phyloP scores from a whole-genome alignment of 2,888 invertebrate species.

The Limnephilus rhombicus region DNA sequence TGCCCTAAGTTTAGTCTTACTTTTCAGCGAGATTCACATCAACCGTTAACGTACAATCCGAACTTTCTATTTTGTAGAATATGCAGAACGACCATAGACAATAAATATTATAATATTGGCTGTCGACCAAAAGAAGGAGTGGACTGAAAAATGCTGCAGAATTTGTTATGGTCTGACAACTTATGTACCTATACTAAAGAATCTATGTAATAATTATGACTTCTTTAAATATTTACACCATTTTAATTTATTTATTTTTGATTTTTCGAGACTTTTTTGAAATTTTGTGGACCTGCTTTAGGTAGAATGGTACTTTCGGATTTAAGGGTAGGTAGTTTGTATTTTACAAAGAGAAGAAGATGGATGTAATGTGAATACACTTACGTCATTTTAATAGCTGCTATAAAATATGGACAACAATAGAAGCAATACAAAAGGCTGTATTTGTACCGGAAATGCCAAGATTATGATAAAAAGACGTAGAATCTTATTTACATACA shows the following conservation, averaged over 20 bases:
- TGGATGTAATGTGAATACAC: not conserved
- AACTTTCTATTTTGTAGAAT: too few species aligned
- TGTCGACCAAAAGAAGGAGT: not conserved
- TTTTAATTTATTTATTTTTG: not conserved
- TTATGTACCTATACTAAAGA: not conserved
- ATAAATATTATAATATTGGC: too few species aligned
- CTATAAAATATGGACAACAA: not conserved
- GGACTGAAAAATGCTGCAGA: not conserved
- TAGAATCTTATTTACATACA: not conserved
- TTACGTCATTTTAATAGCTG: not conserved
- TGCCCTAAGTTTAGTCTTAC: not conserved
- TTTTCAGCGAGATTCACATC: not conserved
- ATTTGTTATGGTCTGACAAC: not conserved
- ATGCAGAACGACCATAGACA: too few species aligned
- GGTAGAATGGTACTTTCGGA: not conserved
- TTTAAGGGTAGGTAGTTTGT: not conserved
- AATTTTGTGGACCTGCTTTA: not conserved
- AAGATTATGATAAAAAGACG: not conserved
- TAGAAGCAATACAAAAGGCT: not conserved
- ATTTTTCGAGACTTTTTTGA: not conserved
- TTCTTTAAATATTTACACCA: too few species aligned
- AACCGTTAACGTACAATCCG: not conserved
- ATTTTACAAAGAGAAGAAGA: not conserved
- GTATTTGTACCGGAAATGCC: not conserved
- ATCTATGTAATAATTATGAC: not conserved